These are phyloP conservation scores for Morpho achilles DNA, from an alignment of 2,888 invertebrate genomes.

Conservation along the genomic window DNA sequence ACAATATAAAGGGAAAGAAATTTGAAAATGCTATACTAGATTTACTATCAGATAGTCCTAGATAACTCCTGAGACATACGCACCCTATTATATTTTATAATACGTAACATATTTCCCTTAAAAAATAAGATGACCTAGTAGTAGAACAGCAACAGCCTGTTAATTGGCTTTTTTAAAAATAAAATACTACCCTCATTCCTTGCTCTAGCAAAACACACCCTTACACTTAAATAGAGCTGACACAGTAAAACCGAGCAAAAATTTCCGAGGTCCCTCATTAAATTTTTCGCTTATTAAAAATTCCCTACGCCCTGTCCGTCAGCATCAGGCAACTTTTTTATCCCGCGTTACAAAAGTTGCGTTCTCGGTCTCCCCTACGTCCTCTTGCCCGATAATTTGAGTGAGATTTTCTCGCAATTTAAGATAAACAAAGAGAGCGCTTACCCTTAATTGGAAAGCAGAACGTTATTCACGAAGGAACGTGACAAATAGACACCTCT, in stretches of 20 bases:
- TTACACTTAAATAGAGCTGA: conserved; percentile 45
- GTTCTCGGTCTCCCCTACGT: conserved; percentile 70
- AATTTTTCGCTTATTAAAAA: conserved; percentile 79
- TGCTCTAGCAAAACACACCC: conserved; percentile 30
- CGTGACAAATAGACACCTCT: conserved; percentile 80
- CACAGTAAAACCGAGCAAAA: conserved; percentile 58
- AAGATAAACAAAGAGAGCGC: conserved; percentile 79
- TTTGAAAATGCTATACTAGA: no score
- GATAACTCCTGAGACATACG: no score
- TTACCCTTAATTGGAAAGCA: conserved; percentile 80
- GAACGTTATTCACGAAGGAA: conserved; percentile 76
- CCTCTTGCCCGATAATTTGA: conserved; percentile 77
- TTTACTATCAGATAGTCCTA: no score
- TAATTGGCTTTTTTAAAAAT: not conserved
- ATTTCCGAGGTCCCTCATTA: conserved; percentile 66
- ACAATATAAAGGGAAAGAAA: no score
- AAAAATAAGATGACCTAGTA: no score
- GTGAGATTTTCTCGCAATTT: conserved; percentile 80
- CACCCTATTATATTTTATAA: no score
- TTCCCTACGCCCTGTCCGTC: conserved; percentile 69
- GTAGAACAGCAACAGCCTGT: no score
- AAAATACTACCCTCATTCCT: conserved; percentile 3
- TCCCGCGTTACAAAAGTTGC: conserved; percentile 69
- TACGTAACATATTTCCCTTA: no score
- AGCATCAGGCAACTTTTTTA: conserved; percentile 73